Base-by-base conservation (phyloP, 2,888 invertebrate species). In the Cryptus viduatorius region DNA sequence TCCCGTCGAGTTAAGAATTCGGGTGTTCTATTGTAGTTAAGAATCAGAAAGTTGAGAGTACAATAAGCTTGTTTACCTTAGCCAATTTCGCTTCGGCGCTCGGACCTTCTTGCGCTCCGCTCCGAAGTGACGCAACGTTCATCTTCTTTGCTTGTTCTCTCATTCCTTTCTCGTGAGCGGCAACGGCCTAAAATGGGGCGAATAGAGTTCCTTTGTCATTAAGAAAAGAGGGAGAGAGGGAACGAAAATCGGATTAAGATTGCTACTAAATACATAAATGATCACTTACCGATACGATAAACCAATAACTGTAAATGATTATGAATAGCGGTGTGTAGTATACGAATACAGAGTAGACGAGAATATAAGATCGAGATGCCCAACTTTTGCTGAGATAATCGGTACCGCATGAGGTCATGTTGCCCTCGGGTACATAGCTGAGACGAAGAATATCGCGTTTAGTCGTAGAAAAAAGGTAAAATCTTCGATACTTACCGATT, bases 321-420 rank as follows among this genome's bases (percentile, higher is more conserved):
- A 96, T 95, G 88, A 96, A 94, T 68, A 98, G 95, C 75, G 98
- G 98, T 87, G 95, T 44, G 92, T 96, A 97, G 94, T 97, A 98
- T 64, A 96, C 96, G 92, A 97, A 97, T 83, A 96, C 93, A n/a
- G 96, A 96, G 94, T 98, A 98, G 86, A 96, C 94, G 68, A 97
- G 94, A 90, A 98, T 96, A 94, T 98, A 98, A 90, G 97, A 96
- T 88, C 96, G 95, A 94, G 97, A 97, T 87, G 96, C 90, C 96
- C 96, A 96, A 86, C 96, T 96, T 94, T 96, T 96, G 93, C 94
- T 95, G 88, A 98, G 95, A 93, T 98, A 98, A 93, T 98, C 98
- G 78, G 98, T 98, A 79, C 98, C 98, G 92, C 98, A 98, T 48
- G 98, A 97, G 64, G 98, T 98, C 96, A 98, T 97, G 94, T 98